Evolutionary conservation across 2,888 invertebrate genomes (phyloP), one percentile per base, ranked within the genome.

Genomic region (Heliconius cydno): DNA sequence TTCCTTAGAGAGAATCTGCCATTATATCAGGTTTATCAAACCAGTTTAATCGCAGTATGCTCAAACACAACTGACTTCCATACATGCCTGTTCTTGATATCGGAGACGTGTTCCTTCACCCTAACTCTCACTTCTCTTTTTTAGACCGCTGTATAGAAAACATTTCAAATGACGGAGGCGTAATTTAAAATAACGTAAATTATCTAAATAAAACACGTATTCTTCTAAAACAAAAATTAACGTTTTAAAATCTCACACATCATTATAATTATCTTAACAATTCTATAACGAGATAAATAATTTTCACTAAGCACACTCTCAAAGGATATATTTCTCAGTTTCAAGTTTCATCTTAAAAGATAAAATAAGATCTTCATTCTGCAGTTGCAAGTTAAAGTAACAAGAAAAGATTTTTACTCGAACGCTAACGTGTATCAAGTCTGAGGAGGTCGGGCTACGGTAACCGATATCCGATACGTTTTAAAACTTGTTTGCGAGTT

Each of bases 401-500:
- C 75, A 46, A n/a, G 75, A 66, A 75, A 75, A 75, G 75, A 75
- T 63, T 75, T 75, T 75, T 66, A 75, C 65, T 65, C 28, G 65
- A 75, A 63, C 75, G 75, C 46, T 46, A 75, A 75, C 75, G 75
- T 75, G 75, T 75, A 75, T 65, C 75, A 75, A 66, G 66, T 66
- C 75, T 65, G 22, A 66, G 63, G 28, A 75, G 65, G 46, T 75
- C 65, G 65, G 75, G 75, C 57, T 34, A 19, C 76, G 65, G 74
- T 78, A 73, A 74, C 74, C 67, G 79, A 79, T 81, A 68, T 71
- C 77, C 75, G 74, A 79, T 81, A 72, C 52, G 57, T 81, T 81
- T 75, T 81, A 74, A 71, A 81, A 78, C 77, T 78, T 79, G 73
- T 79, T 46, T 60, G 46, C 79, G 78, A 79, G 72, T 79, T 78